Conservation (phyloP, 2,888 invertebrate species). For the Invenusta paracnida region DNA sequence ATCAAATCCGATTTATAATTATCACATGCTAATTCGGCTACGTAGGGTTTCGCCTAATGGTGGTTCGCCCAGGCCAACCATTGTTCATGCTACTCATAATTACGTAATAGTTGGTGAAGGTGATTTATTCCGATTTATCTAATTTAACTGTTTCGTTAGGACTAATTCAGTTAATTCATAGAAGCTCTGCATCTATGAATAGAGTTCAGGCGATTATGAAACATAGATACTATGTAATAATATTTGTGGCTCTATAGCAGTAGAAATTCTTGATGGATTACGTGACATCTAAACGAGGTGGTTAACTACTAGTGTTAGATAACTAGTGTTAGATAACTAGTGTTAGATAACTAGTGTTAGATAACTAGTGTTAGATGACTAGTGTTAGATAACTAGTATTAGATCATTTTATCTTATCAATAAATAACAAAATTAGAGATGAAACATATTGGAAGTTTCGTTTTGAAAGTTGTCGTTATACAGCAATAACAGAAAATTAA, state of each 20-base stretch:
- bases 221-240: neutral
- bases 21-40: too few species aligned
- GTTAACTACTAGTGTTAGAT: neutral
- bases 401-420: neutral
- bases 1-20: too few species aligned
- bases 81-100: neutral
- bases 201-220: too few species aligned
- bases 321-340: neutral
- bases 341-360: too few species aligned
- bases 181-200: neutral
- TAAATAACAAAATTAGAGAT: neutral
- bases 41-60: neutral
- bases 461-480: neutral
- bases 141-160: neutral
- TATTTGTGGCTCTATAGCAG: neutral
- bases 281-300: neutral
- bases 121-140: neutral
- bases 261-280: neutral
- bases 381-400: neutral
- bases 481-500: neutral
- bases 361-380: too few species aligned
- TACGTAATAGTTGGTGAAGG: neutral
- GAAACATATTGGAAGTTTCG: neutral
- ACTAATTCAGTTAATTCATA: too few species aligned
- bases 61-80: neutral